Percentiles rank a stretch among this genome's conserved stretches.
Evolutionary conservation across 2,113 vertebrate species (phyloP).

Genomic region (Cromileptes altivelis): DNA sequence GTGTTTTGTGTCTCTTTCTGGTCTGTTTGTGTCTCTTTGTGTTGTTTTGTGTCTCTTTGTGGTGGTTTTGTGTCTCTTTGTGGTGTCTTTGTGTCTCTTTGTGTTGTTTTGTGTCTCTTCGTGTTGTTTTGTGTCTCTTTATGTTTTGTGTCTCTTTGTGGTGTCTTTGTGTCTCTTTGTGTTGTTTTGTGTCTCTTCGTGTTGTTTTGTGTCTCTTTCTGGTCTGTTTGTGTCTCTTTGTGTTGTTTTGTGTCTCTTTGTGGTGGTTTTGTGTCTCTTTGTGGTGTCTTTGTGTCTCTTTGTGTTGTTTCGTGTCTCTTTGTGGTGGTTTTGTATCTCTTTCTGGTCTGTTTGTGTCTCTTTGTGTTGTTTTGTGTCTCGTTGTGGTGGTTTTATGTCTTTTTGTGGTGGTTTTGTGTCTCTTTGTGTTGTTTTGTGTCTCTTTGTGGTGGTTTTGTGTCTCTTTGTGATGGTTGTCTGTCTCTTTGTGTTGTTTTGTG

Average conservation of each 20-base stretch:
- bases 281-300: background rate
- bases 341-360: no score
- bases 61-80: background rate
- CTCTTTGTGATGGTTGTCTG: background rate
- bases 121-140: background rate
- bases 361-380: background rate
- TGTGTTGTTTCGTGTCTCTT: background rate
- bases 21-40: background rate
- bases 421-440: background rate
- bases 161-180: background rate
- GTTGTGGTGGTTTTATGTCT: background rate
- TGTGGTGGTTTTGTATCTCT: background rate
- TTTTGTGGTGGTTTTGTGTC: background rate
- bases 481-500: background rate
- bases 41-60: background rate
- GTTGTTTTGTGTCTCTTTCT: no score
- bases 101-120: background rate
- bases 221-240: background rate
- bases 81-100: background rate
- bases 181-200: no score
- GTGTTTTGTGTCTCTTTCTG: no score
- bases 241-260: background rate
- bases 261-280: background rate
- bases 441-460: background rate
- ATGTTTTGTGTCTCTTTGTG: background rate